phyloP scores from a whole-genome alignment of 2,888 invertebrate species.

The Yponomeuta malinellus region DNA sequence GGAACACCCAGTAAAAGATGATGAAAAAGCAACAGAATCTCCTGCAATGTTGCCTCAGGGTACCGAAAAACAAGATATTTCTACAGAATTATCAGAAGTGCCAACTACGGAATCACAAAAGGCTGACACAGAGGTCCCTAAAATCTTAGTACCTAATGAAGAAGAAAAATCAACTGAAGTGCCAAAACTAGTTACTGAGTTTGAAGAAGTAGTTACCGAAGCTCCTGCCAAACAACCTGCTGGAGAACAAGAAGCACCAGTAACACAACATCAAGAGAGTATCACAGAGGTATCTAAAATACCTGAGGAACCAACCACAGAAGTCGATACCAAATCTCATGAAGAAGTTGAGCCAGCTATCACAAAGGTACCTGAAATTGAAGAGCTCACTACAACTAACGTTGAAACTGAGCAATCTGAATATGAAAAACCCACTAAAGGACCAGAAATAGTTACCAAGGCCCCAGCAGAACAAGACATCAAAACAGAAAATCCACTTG shows the following conservation, averaged over 20 bases:
- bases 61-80: not conserved
- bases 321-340: not conserved
- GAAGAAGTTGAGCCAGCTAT: constrained; percentile 11
- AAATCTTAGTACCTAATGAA: not conserved
- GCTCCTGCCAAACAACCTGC: not conserved
- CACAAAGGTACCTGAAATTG: constrained; percentile 5
- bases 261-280: constrained; percentile 2
- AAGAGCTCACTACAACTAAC: not conserved
- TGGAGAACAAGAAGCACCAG: not conserved
- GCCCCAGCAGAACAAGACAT: not conserved
- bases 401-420: constrained; percentile 11
- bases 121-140: not conserved
- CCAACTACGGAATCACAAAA: not conserved
- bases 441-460: constrained; percentile 17
- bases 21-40: not conserved
- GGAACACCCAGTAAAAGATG: not conserved
- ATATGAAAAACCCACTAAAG: constrained; percentile 10
- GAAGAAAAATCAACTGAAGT: constrained; percentile 13
- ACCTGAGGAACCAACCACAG: constrained; percentile 1
- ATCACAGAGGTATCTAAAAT: not conserved
- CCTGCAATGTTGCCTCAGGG: constrained; percentile 1
- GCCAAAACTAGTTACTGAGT: constrained; percentile 18
- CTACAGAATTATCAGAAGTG: constrained; percentile 1
- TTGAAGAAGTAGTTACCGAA: constrained; percentile 15
- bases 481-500: not conserved